Conservation (phyloP, 2,797 vertebrate species). For the Graptemys geographica region DNA sequence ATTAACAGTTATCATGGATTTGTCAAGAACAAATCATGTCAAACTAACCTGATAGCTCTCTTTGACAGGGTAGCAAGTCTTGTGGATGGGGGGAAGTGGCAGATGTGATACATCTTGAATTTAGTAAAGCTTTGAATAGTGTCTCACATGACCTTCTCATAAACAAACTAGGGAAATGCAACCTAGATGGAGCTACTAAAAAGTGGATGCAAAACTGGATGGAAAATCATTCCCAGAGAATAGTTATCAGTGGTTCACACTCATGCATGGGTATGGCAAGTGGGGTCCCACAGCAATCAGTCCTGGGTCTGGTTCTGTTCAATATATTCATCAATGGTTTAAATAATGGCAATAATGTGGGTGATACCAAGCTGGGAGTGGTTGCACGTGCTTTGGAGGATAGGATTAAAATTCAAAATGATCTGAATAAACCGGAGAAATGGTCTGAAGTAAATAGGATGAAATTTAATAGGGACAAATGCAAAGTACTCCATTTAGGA, state of each 20-base stretch:
- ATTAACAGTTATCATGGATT: neutral
- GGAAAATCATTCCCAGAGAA: neutral
- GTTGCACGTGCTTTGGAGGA: neutral
- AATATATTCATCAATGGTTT: neutral
- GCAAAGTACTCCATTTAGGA: neutral
- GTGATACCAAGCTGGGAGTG: neutral
- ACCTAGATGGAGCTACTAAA: neutral
- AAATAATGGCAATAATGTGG: neutral
- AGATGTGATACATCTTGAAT: neutral
- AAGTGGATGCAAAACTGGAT: neutral
- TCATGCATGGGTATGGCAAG: neutral
- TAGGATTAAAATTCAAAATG: neutral
- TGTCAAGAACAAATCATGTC: neutral
- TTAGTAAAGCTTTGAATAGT: neutral
- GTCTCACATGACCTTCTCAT: neutral
- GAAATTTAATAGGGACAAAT: neutral
- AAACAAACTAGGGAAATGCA: neutral
- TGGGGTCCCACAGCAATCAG: neutral
- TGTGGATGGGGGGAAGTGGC: neutral
- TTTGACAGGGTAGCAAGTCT: neutral
- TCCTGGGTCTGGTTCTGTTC: neutral
- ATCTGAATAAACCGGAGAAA: neutral
- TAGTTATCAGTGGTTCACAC: neutral
- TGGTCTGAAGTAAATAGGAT: neutral
- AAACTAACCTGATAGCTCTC: neutral